Conservation (phyloP, 23 tunicate species). For the Styela clava region DNA sequence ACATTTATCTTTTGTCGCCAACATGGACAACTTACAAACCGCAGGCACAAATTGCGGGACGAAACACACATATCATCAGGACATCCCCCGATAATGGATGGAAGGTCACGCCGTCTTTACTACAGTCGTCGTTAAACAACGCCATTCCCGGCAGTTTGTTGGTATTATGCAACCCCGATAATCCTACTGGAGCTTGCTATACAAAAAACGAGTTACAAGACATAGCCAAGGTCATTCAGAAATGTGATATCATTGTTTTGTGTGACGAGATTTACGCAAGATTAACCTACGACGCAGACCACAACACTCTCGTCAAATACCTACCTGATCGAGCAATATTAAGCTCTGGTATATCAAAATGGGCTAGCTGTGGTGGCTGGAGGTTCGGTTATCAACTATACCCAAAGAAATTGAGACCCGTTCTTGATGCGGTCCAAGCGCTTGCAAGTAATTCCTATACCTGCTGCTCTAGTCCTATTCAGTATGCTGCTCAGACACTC, state of each 20-base stretch:
- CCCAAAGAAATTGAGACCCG: slow-evolving; percentile 51
- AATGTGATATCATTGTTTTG: slow-evolving; percentile 57
- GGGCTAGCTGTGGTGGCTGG: slow-evolving; percentile 99
- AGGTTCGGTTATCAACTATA: slow-evolving; percentile 84
- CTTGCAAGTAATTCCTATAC: slow-evolving; percentile 82
- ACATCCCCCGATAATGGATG: slow-evolving; percentile 56
- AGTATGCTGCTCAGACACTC: slow-evolving; percentile 53
- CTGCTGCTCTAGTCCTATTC: slow-evolving; percentile 67
- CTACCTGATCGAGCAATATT: slow-evolving; percentile 83
- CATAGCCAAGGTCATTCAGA: slow-evolving; percentile 38
- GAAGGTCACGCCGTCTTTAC: slow-evolving; percentile 55
- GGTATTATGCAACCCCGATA: slow-evolving; percentile 92
- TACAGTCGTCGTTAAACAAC: slow-evolving; percentile 36
- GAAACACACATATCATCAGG: slow-evolving; percentile 17
- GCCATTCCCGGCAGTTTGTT: slow-evolving; percentile 41
- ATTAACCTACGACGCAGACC: slow-evolving; percentile 40
- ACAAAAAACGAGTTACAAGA: slow-evolving; percentile 37
- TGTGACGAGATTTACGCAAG: slow-evolving; percentile 93
- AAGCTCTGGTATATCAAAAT: slow-evolving; percentile 80
- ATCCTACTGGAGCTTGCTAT: slow-evolving; percentile 82
- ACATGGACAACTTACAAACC: slow-evolving; percentile 94
- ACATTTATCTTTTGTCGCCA: slow-evolving; percentile 66
- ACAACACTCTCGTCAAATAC: slow-evolving; percentile 34
- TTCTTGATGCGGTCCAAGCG: slow-evolving; percentile 47
- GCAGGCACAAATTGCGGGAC: slow-evolving; percentile 46